These are phyloP conservation scores for Orussus abietinus DNA, from an alignment of 1,140 invertebrate species.

Conservation along the genomic window DNA sequence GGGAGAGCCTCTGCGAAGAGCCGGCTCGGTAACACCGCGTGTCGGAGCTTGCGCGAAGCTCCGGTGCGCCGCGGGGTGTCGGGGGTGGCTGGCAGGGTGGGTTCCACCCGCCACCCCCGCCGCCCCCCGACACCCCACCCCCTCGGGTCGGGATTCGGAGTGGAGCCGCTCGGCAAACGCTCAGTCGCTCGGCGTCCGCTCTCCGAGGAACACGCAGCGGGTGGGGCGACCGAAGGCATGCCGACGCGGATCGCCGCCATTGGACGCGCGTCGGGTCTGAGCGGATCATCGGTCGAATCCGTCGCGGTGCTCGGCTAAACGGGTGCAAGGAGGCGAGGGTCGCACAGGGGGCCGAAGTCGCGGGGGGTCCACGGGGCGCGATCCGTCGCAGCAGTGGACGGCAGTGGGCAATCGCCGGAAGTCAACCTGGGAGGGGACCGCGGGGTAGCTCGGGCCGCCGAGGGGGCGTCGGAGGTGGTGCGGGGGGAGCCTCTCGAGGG, in stretches of 20 bases:
- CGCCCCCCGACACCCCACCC: slow-evolving; percentile 26
- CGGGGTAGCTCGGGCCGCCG: no score
- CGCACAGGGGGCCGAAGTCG: no score
- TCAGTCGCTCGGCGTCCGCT: slow-evolving; percentile 52
- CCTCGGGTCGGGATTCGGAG: slow-evolving; percentile 35
- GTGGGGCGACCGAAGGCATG: slow-evolving; percentile 15
- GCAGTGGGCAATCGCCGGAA: neutral
- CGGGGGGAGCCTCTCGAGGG: no score
- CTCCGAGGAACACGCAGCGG: slow-evolving; percentile 35
- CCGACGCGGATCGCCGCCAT: slow-evolving; percentile 3
- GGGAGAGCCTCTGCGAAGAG: slow-evolving; percentile 14
- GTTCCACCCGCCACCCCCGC: slow-evolving; percentile 17
- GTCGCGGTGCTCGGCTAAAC: no score
- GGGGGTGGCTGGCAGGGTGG: slow-evolving; percentile 7
- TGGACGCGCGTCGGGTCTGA: neutral
- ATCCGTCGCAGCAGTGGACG: neutral
- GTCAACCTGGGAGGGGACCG: neutral
- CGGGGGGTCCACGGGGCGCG: neutral
- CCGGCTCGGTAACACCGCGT: slow-evolving; percentile 17
- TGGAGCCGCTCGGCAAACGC: slow-evolving; percentile 42
- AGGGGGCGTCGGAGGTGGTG: no score
- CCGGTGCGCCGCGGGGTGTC: slow-evolving; percentile 8
- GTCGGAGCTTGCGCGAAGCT: slow-evolving; percentile 22
- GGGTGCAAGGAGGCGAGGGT: no score
- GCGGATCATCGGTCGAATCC: no score